Evolutionary conservation across 2,113 vertebrate genomes (phyloP), one percentile per base, ranked within the genome.

Genomic region (Miniopterus natalensis): DNA sequence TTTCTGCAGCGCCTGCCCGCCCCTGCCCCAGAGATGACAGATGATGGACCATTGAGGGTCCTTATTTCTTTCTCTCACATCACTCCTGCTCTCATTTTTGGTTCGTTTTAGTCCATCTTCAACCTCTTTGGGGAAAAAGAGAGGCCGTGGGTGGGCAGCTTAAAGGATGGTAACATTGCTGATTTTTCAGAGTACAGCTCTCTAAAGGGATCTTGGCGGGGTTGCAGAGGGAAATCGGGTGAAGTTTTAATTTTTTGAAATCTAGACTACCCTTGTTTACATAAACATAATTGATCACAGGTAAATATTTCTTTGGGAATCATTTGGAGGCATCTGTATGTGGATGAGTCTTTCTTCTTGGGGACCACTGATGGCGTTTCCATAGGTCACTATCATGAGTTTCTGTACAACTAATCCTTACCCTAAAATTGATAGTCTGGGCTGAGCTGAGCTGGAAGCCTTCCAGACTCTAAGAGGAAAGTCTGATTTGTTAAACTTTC

Each of bases 51-150:
- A 5, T 63, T 6, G n/a, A 57, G 25, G 27, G 53, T 49, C 77
- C 47, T 70, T 68, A 36, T 66, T 95, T 47, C 81, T 92, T 75
- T 18, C 68, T 95, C 86, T 73, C 27, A 21, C 31, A 29, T 51
- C 79, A 70, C 66, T 75, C 8, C 21, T 53, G 8, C 55, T 91
- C 85, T 90, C 15, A 31, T 10, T 31, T 11, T 90, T 77, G 14
- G 47, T 77, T 90, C 51, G 8, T 90, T 86, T 92, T 49, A 84
- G 42, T 59, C 36, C 23, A 57, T 25, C 49, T 59, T 95, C 25
- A 77, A 45, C 55, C 78, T 78, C 51, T 88, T 70, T 31, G 77
- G 80, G 61, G 61, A 92, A 95, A 84, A 87, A 36, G 40, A 66
- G 75, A 95, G 68, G 55, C 66, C 55, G 75, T 90, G 18, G 29